These are phyloP conservation scores for Corythornis madagascariensis DNA, from an alignment of 2,113 vertebrate genomes.

Conservation along the genomic window DNA sequence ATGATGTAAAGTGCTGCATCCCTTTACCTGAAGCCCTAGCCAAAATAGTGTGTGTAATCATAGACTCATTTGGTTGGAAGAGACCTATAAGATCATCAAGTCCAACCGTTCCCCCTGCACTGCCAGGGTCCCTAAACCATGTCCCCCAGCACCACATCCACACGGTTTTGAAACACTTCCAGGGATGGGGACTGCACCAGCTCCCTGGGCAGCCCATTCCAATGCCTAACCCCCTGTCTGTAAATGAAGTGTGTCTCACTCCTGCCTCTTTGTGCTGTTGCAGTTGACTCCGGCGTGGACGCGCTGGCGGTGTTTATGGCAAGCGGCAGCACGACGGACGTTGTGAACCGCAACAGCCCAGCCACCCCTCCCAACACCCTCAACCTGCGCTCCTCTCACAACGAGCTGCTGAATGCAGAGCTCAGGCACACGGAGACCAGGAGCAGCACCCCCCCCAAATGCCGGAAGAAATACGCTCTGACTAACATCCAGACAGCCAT, in stretches of 20 bases:
- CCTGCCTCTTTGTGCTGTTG: not conserved
- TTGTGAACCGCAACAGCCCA: constrained; percentile 79
- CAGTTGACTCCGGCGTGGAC: constrained; percentile 79
- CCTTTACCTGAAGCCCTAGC: not conserved
- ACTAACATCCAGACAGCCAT: constrained; percentile 90
- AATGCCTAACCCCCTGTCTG: too few species aligned
- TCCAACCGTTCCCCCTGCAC: too few species aligned
- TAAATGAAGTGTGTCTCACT: not conserved
- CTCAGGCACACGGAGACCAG: constrained; percentile 85
- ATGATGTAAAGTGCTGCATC: not conserved
- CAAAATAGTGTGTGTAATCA: accelerated
- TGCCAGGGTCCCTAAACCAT: too few species aligned
- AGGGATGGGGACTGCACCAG: too few species aligned
- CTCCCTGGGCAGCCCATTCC: too few species aligned
- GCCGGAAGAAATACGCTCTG: constrained; percentile 89
- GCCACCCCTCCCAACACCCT: constrained; percentile 89
- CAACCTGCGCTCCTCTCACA: constrained; percentile 92
- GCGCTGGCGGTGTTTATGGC: constrained; percentile 91
- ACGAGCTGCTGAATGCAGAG: constrained; percentile 90
- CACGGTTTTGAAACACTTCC: too few species aligned
- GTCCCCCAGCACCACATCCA: too few species aligned
- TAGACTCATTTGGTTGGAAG: too few species aligned
- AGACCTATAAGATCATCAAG: too few species aligned
- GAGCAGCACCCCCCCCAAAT: constrained; percentile 88
- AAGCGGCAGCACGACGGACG: constrained; percentile 81